Evolutionary conservation across 2,888 invertebrate genomes (phyloP), one percentile per base, ranked within the genome.

Genomic region (Apoda limacodes): DNA sequence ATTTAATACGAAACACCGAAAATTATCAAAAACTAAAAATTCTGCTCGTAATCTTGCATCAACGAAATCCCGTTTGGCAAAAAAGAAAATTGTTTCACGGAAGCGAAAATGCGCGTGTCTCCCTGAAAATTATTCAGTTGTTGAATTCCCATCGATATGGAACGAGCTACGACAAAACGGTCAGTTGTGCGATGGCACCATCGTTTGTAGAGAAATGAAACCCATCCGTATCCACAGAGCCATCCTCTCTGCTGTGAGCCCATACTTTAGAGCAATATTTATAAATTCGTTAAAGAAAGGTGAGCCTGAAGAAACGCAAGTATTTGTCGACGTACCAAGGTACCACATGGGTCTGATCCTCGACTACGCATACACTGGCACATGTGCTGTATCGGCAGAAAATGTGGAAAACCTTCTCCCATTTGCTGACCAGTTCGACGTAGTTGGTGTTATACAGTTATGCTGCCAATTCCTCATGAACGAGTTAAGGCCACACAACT

Each of bases 361-460:
- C 31, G 89, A 90, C 51, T 92, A 86, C 55, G 88, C 88, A 0
- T 92, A 92, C 54, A 88, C 89, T 3, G 88, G 89, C 22, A 68
- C 76, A 10, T 89, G 89, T 52, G 58, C 63, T 31, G 83, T 92
- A 21, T 85, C 82, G 3, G 72, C 81, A 21, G 83, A 84, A 14
- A 91, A 88, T 55, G 89, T 91, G 4, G 87, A 90, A 59, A 76
- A 82, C 40, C 72, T 92, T 21, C 62, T 91, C 27, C 85, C 86
- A 1, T 84, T 84, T 37, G 89, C 90, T 2, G 90, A 92, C 57
- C 85, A 87, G 46, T 88, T 90, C 50, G 88, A 88, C 52, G 85
- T 92, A 5, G 75, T 88, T 9, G 88, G 87, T n/a, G 82, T 90
- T 10, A 84, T 90, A 15, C 86, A 87, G 54, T 60, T 86, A 15